A percentile compares a stretch with the other conserved stretches of the same genome.
phyloP scores from a whole-genome alignment of 2,113 vertebrate species.

The Tragulus kanchil region DNA sequence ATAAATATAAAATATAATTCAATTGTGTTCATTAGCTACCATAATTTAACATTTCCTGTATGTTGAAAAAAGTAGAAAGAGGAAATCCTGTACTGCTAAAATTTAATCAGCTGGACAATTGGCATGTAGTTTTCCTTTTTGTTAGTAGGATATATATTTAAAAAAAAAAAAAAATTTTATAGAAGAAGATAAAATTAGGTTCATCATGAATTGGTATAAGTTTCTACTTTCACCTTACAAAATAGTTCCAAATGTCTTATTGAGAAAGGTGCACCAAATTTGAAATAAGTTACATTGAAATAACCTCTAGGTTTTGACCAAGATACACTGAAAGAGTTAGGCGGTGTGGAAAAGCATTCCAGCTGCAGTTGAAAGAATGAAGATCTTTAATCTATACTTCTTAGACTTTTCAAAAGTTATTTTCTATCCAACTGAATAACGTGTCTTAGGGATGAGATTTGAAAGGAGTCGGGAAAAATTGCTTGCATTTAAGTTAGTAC shows the following conservation, averaged over 20 bases:
- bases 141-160: neutral
- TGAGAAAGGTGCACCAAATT: neutral
- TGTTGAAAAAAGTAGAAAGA: neutral
- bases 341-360: neutral
- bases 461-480: neutral
- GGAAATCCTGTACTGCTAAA: neutral
- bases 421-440: neutral
- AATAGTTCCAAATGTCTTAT: neutral
- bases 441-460: neutral
- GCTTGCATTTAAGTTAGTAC: neutral
- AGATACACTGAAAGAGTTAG: constrained; percentile 4
- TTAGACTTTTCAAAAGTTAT: constrained; percentile 3
- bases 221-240: neutral
- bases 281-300: neutral
- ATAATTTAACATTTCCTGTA: neutral
- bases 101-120: neutral
- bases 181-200: neutral
- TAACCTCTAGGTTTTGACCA: constrained; percentile 11
- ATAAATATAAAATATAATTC: neutral
- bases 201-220: neutral
- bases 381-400: neutral
- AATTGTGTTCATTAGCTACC: neutral
- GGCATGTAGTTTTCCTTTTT: neutral
- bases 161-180: neutral
- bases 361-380: neutral